These are phyloP conservation scores for Poecilia velifera DNA, from an alignment of 2,797 vertebrate species.

Conservation along the genomic window DNA sequence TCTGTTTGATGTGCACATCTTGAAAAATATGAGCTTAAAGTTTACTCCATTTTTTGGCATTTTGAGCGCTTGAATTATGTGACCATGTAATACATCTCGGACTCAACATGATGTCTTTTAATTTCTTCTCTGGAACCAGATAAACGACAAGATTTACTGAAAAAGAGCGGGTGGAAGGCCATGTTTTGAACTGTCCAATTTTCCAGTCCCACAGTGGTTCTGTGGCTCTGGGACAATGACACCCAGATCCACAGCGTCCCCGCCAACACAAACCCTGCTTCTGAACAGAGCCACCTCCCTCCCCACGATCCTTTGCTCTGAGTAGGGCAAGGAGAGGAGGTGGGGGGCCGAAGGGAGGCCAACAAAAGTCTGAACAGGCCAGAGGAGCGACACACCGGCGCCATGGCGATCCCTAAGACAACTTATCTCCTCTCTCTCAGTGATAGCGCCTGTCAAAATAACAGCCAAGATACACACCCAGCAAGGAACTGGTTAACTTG, in stretches of 20 bases:
- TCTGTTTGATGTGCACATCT: slow-evolving; percentile 61
- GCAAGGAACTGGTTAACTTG: slow-evolving; percentile 82
- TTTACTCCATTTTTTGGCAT: slow-evolving; percentile 52
- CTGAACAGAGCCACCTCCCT: slow-evolving; percentile 22
- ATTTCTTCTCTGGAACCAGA: background rate
- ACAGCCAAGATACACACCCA: slow-evolving; percentile 82
- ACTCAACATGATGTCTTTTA: slow-evolving; percentile 8
- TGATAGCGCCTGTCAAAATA: slow-evolving; percentile 87
- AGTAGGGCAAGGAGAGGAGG: slow-evolving; percentile 40
- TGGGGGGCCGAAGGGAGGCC: slow-evolving; percentile 31
- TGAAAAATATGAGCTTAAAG: slow-evolving; percentile 67
- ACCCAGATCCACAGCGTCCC: slow-evolving; percentile 68
- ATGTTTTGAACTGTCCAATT: slow-evolving; percentile 12
- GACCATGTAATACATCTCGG: slow-evolving; percentile 18
- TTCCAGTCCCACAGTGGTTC: slow-evolving; percentile 34
- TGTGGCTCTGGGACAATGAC: slow-evolving; percentile 58
- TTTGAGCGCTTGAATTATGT: slow-evolving; percentile 39
- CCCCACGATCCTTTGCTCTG: slow-evolving; percentile 67
- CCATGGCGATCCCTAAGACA: slow-evolving; percentile 83
- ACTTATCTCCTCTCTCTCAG: slow-evolving; percentile 82
- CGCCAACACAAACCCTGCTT: slow-evolving; percentile 81
- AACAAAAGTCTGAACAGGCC: slow-evolving; percentile 74
- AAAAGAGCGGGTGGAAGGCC: background rate
- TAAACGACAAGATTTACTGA: background rate
- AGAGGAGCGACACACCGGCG: slow-evolving; percentile 82